Evolutionary conservation across 1,140 invertebrate genomes (phyloP).

Genomic region (Goniozus legneri): DNA sequence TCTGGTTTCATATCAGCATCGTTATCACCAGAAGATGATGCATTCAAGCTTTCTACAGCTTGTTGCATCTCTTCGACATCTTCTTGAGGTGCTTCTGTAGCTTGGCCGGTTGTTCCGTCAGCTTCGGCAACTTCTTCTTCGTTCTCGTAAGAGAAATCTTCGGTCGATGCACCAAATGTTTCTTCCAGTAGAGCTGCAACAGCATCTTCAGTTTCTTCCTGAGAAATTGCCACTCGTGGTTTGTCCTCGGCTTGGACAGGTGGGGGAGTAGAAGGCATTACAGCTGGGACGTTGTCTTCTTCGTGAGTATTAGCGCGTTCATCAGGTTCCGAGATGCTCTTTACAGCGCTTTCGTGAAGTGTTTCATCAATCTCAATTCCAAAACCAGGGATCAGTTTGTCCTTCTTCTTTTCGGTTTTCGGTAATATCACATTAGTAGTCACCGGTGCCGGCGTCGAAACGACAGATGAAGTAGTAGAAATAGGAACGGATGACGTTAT

Average conservation of each 20-base stretch:
- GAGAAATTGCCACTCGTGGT: conserved; percentile 78
- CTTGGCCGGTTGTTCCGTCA: conserved; percentile 39
- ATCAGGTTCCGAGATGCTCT: conserved; percentile 66
- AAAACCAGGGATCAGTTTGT: conserved; percentile 69
- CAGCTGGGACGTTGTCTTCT: conserved; percentile 37
- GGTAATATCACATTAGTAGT: conserved; percentile 23
- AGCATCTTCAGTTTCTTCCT: conserved; percentile 89
- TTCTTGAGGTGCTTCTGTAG: conserved; percentile 59
- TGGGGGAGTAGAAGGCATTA: conserved; percentile 29
- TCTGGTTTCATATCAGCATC: conserved; percentile 77
- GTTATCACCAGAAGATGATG: conserved; percentile 48
- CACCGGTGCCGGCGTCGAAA: conserved; percentile 44
- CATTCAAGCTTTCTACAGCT: conserved; percentile 71
- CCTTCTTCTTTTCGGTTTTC: conserved; percentile 56
- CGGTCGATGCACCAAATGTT: conserved; percentile 67
- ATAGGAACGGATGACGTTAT: conserved; percentile 32
- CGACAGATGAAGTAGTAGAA: conserved; percentile 30
- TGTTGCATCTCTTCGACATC: conserved; percentile 76
- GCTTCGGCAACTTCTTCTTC: conserved; percentile 46
- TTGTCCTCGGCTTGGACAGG: conserved; percentile 65
- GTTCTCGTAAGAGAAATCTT: conserved; percentile 57
- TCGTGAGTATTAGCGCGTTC: conserved; percentile 43
- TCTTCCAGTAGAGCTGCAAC: conserved; percentile 82
- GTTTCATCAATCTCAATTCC: conserved; percentile 66
- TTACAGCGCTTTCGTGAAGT: conserved; percentile 76